A percentile compares a stretch with the other conserved stretches of the same genome.
These are phyloP conservation scores for Halcyon chelicuti DNA, from an alignment of 2,797 vertebrate species.

Conservation along the genomic window DNA sequence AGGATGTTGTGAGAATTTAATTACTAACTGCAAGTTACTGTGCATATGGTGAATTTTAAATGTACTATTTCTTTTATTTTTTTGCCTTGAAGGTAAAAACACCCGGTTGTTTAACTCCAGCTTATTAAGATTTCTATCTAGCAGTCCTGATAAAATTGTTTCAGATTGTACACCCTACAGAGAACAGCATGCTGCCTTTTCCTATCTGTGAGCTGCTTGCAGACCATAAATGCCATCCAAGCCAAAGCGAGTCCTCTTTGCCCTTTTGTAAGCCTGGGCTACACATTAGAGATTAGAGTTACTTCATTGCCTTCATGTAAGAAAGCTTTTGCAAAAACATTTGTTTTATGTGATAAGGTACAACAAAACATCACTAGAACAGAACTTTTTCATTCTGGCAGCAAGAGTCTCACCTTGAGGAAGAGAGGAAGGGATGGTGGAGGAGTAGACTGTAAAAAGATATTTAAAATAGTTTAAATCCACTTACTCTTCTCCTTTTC, in stretches of 20 bases:
- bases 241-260: not conserved
- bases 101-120: conserved; percentile 6
- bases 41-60: conserved; percentile 56
- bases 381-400: not conserved
- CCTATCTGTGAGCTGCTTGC: not conserved
- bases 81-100: conserved; percentile 1
- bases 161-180: not conserved
- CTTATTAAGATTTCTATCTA: conserved; percentile 46
- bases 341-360: conserved; percentile 14
- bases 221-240: conserved; percentile 17
- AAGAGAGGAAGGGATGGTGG: not conserved
- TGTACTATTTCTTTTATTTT: not conserved
- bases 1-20: conserved; percentile 72
- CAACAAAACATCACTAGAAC: not conserved
- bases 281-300: not conserved
- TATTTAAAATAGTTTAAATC: not conserved
- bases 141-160: conserved; percentile 45
- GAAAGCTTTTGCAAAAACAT: conserved; percentile 1
- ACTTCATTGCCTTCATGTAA: not conserved
- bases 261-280: not conserved
- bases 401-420: not conserved
- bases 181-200: conserved; percentile 16
- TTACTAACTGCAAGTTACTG: conserved; percentile 65
- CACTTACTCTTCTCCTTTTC: not conserved
- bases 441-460: not conserved